phyloP scores from a whole-genome alignment of 2,888 invertebrate genomes.

The Sphaeridia pumilis region DNA sequence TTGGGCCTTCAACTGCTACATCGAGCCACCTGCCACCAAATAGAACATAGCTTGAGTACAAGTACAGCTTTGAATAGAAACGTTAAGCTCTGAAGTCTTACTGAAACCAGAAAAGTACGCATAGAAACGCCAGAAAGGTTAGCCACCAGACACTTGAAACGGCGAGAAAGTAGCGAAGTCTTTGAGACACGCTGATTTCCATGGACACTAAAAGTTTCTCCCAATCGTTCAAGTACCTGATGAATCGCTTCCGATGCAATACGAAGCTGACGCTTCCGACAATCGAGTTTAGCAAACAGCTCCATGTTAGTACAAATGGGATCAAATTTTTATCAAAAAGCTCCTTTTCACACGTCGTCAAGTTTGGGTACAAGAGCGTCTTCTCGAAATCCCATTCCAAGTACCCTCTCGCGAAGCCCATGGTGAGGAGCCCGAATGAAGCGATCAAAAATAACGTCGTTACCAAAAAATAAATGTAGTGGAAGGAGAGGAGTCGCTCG shows the following conservation, averaged over 20 bases:
- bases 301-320: conserved; percentile 33
- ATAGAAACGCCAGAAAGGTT: conserved; percentile 21
- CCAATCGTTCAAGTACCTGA: conserved; percentile 29
- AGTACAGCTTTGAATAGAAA: neutral
- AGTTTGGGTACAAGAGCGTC: neutral
- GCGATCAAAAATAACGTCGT: conserved; percentile 18
- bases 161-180: conserved; percentile 21
- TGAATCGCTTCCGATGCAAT: conserved; percentile 19
- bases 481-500: conserved; percentile 10
- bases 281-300: conserved; percentile 27
- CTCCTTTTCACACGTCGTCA: conserved; percentile 6
- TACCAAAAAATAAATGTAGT: conserved; percentile 26
- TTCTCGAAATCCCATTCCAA: conserved; percentile 22
- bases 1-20: conserved; percentile 20
- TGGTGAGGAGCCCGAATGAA: conserved; percentile 20
- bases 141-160: conserved; percentile 20
- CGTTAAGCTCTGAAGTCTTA: conserved; percentile 2
- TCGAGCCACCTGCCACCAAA: conserved; percentile 12
- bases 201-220: conserved; percentile 23
- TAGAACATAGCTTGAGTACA: neutral
- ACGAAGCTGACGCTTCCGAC: conserved; percentile 25
- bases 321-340: conserved; percentile 28
- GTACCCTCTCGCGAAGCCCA: conserved; percentile 26
- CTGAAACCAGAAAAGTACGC: conserved; percentile 17
- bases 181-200: conserved; percentile 14